Evolutionary conservation across 1,140 invertebrate species (phyloP).

Genomic region (Telenomus remus): DNA sequence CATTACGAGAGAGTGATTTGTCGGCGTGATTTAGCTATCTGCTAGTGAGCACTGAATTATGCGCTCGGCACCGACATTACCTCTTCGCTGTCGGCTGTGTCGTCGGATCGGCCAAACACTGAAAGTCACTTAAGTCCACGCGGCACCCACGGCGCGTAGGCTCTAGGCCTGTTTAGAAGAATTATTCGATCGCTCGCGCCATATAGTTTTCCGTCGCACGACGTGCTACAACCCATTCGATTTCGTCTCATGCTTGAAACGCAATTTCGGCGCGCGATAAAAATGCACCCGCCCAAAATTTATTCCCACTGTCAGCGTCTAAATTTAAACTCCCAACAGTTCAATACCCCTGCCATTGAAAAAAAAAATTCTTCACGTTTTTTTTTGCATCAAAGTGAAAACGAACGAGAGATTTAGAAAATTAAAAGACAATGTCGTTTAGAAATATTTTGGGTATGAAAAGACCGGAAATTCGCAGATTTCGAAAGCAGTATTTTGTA

Average conservation of each 20-base stretch:
- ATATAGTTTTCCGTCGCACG: slow-evolving; percentile 49
- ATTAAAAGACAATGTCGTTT: too few relatives aligned
- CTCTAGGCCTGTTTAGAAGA: slow-evolving; percentile 58
- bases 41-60: slow-evolving; percentile 65
- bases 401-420: too few relatives aligned
- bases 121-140: slow-evolving; percentile 73
- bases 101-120: slow-evolving; percentile 67
- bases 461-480: too few relatives aligned
- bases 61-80: slow-evolving; percentile 55
- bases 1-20: slow-evolving; percentile 61
- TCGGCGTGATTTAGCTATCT: slow-evolving; percentile 68
- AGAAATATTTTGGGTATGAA: too few relatives aligned
- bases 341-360: slow-evolving; percentile 15
- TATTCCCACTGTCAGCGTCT: slow-evolving; percentile 18
- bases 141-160: slow-evolving; percentile 57
- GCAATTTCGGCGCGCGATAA: slow-evolving; percentile 21
- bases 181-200: slow-evolving; percentile 56
- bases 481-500: too few relatives aligned
- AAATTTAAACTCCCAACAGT: slow-evolving; percentile 4
- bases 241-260: slow-evolving; percentile 19
- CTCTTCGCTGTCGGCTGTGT: slow-evolving; percentile 51
- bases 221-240: slow-evolving; percentile 46
- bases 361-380: slow-evolving; percentile 3
- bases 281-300: slow-evolving; percentile 22
- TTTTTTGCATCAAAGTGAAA: background rate